Percentiles rank a stretch among this genome's conserved stretches.
Evolutionary conservation across 2,113 vertebrate genomes (phyloP).

Genomic region (Clinocottus analis): DNA sequence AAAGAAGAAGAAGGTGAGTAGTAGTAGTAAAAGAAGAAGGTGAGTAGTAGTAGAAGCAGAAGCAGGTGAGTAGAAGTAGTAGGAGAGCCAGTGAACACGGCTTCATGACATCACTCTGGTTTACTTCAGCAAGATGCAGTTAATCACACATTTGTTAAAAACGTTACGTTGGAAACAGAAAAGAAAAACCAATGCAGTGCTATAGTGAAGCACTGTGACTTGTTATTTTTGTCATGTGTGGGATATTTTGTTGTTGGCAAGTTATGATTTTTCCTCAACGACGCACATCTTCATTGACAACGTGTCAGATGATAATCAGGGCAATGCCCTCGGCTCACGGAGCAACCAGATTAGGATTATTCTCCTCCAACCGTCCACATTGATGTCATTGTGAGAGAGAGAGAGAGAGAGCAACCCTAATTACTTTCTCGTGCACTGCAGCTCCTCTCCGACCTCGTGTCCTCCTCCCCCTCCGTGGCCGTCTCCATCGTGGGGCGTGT

Average conservation of each 20-base stretch:
- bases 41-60: too few relatives aligned
- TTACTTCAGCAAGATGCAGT: too few relatives aligned
- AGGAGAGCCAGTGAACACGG: not conserved
- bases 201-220: not conserved
- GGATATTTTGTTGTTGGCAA: constrained; percentile 16
- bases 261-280: not conserved
- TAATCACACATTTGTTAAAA: too few relatives aligned
- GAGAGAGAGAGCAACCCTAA: too few relatives aligned
- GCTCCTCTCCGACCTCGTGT: constrained; percentile 91
- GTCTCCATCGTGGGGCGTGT: constrained; percentile 84
- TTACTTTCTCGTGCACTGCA: constrained; percentile 89
- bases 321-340: not conserved
- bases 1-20: too few relatives aligned
- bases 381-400: not conserved
- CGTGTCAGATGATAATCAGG: constrained; percentile 17
- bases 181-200: not conserved
- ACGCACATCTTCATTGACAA: not conserved
- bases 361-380: not conserved
- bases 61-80: too few relatives aligned
- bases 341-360: not conserved
- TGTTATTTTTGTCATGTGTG: not conserved
- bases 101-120: too few relatives aligned
- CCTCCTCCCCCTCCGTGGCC: constrained; percentile 87
- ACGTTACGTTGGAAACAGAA: not conserved
- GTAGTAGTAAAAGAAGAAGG: too few relatives aligned